Evolutionary conservation across 2,888 invertebrate genomes (phyloP).

Genomic region (Cerceris ruficornis): DNA sequence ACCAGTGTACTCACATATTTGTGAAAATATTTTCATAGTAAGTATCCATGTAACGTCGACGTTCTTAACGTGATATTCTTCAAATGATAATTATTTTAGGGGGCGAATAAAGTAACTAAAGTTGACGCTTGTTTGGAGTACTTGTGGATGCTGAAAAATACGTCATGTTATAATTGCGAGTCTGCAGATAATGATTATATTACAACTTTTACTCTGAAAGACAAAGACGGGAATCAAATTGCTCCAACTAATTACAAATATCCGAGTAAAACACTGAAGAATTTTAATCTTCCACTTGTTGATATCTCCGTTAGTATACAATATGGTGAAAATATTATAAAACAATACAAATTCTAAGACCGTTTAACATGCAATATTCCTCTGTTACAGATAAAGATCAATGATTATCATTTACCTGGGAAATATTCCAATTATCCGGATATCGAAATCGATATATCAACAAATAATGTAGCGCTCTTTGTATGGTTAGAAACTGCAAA

Average conservation of each 20-base stretch:
- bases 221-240: conserved; percentile 78
- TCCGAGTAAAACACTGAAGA: conserved; percentile 84
- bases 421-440: conserved; percentile 64
- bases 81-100: conserved; percentile 63
- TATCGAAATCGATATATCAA: conserved; percentile 78
- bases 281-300: conserved; percentile 83
- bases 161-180: conserved; percentile 74
- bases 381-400: conserved; percentile 66
- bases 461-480: conserved; percentile 85
- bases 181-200: conserved; percentile 79
- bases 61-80: conserved; percentile 50
- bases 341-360: conserved; percentile 34
- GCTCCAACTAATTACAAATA: conserved; percentile 88
- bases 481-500: conserved; percentile 86
- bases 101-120: conserved; percentile 70
- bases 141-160: conserved; percentile 66
- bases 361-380: conserved; percentile 13
- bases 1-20: conserved; percentile 66
- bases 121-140: conserved; percentile 74
- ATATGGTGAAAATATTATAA: conserved; percentile 24
- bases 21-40: conserved; percentile 69
- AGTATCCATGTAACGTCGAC: conserved; percentile 43
- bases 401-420: conserved; percentile 52
- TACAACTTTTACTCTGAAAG: conserved; percentile 82
- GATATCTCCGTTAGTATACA: conserved; percentile 83